Base-by-base conservation (phyloP, 2,888 invertebrate genomes). In the Colletes collaris region DNA sequence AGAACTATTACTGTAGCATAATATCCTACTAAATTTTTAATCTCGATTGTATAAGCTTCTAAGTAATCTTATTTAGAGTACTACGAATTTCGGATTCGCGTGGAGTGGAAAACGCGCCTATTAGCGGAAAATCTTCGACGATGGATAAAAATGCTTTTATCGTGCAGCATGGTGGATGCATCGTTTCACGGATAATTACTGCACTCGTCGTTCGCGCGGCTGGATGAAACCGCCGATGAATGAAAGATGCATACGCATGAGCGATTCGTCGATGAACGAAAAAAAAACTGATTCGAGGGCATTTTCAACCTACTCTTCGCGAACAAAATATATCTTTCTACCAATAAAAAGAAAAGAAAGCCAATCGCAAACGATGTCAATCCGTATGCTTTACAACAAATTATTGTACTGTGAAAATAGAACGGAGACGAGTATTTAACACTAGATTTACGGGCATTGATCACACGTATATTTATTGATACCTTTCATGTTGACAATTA, bases 181-280 rank as follows among this genome's bases (percentile, higher is more conserved):
- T 64, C 49, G 52, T 50, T 64, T 35, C 49, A 13, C 63, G 7
- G 63, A 37, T 64, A 35, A 64, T 64, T 64, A 37, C n/a, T 49
- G 19, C 50, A 35, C 35, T 64, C 27, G 35, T 63, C 49, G 19
- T 13, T 50, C n/a, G 8, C 16, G 1, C 50, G 7, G 19, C 13
- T 27, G 27, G 35, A 50, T 27, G 27, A 35, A 50, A 52, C 35
- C 27, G 11, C 6, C 35, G 52, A 35, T 7, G 13, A 64, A 64
- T 37, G 50, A 37, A 64, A 52, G 35, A 49, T 50, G 49, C 49
- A 49, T n/a, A 8, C 35, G 2, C 50, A 6, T 11, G 59, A 40
- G 40, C 40, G 59, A 16, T 16, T 44, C 16, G 16, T n/a, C n/a
- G 40, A 44, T 40, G 40, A 16, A 59, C 16, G 11, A 40, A 40